Conservation (phyloP, 1,140 invertebrate species). For the Psix sp. region DNA sequence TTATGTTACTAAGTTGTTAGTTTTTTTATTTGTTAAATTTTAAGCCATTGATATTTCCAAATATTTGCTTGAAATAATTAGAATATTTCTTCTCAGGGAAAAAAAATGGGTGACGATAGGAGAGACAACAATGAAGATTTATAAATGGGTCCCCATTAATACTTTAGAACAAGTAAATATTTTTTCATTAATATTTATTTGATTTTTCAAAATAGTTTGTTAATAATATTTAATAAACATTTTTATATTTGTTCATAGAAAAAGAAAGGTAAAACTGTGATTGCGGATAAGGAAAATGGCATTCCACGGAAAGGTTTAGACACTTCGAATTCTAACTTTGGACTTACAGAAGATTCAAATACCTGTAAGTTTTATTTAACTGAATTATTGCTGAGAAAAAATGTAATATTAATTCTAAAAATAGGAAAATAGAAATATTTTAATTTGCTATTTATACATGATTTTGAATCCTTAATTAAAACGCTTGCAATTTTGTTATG, state of each 20-base stretch:
- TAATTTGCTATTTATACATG: no score
- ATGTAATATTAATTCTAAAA: no score
- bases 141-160: constrained; percentile 97
- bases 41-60: neutral
- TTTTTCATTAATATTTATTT: no score
- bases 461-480: no score
- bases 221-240: no score
- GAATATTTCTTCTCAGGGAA: constrained; percentile 83
- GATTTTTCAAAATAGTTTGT: no score
- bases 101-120: constrained; percentile 99
- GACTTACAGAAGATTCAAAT: constrained; percentile 91
- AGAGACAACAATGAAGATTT: constrained; percentile 98
- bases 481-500: no score
- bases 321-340: constrained; percentile 88
- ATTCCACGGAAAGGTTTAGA: constrained; percentile 83
- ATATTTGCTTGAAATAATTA: no score
- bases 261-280: constrained; percentile 81
- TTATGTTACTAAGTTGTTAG: no score
- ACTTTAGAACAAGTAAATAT: constrained; percentile 86
- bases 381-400: constrained; percentile 1
- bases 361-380: constrained; percentile 83
- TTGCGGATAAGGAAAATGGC: constrained; percentile 86
- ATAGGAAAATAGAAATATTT: no score
- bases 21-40: constrained; percentile 1
- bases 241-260: constrained; percentile 71